Percentiles rank a stretch among this genome's conserved stretches.
phyloP scores from a whole-genome alignment of 2,888 invertebrate genomes.

The Fragum whitleyi region DNA sequence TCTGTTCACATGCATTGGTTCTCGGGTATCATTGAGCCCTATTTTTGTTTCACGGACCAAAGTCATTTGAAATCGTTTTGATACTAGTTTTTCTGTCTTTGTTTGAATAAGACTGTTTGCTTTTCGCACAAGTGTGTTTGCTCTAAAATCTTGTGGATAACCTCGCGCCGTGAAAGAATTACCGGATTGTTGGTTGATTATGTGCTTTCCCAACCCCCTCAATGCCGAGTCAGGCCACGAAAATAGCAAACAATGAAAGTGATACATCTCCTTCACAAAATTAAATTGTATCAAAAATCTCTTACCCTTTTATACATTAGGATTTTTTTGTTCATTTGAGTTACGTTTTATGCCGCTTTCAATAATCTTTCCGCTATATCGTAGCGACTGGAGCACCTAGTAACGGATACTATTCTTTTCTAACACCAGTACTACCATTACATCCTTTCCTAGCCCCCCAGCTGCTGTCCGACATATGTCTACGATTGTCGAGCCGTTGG shows the following conservation, averaged over 20 bases:
- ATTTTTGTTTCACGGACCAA: too few species aligned
- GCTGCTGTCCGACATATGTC: too few species aligned
- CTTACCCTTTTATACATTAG: background rate
- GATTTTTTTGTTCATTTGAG: too few species aligned
- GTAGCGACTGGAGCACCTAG: too few species aligned
- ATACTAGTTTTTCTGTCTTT: constrained; percentile 1
- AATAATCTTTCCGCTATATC: too few species aligned
- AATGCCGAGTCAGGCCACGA: background rate
- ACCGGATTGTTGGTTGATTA: background rate
- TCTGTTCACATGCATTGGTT: too few species aligned
- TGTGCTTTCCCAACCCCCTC: background rate
- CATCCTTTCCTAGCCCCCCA: too few species aligned
- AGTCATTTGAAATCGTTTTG: constrained; percentile 6
- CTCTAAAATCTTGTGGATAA: background rate
- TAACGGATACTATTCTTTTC: too few species aligned
- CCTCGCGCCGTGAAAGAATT: constrained; percentile 3
- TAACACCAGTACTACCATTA: too few species aligned
- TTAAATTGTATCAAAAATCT: constrained; percentile 6
- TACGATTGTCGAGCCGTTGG: too few species aligned
- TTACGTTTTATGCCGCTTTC: too few species aligned
- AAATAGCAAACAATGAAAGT: background rate
- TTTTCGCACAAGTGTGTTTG: constrained; percentile 23
- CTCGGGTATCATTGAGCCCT: too few species aligned
- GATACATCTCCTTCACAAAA: constrained; percentile 12
- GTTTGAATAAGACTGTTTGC: constrained; percentile 13